Base-by-base conservation (phyloP, 2,113 vertebrate genomes). In the Phyllopteryx taeniolatus region DNA sequence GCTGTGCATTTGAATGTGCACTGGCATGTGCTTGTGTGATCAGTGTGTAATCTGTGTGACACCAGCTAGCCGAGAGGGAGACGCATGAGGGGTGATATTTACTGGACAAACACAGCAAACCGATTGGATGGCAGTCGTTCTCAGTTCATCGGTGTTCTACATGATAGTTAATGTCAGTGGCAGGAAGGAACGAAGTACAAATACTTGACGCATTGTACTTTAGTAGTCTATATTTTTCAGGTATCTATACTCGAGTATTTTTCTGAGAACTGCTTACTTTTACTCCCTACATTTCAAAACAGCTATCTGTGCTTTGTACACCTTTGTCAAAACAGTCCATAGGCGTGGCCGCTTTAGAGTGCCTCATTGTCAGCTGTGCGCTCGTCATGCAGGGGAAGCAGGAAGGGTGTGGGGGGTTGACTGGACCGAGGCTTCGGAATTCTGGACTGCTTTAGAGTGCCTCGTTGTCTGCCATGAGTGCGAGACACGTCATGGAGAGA, bases 11-110 rank as follows among this genome's bases (percentile, higher is more conserved):
- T 61, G 70, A 76, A 67, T 70, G 70, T 73, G 74, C 43, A 27
- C 54, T 14, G 64, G 77, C n/a, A 68, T 46, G n/a, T 9, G 67
- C 79, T 61, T 83, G 80, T 83, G 82, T 73, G 90, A 90, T 84
- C 83, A 85, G 83, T 87, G 72, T 89, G 83, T 87, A 89, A 91
- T 91, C 87, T 86, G 63, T 87, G 78, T 91, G 89, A 87, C 88
- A 91, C 86, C 77, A 88, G 85, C 77, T 81, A 74, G 81, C 82
- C 77, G 79, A 72, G 74, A 87, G 77, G 78, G 81, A 83, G 68
- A 82, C 78, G 79, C 80, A 81, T 49, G 3, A 80, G 82, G 80
- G 80, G 62, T 81, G 84, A 76, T 70, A 53, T 79, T 76, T 59
- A 47, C 63, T 51, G 70, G 72, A 71, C 72, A 66, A 68, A 66